Evolutionary conservation across 2,797 vertebrate genomes (phyloP), one percentile per base, ranked within the genome.

Genomic region (Halcyon smyrnensis): DNA sequence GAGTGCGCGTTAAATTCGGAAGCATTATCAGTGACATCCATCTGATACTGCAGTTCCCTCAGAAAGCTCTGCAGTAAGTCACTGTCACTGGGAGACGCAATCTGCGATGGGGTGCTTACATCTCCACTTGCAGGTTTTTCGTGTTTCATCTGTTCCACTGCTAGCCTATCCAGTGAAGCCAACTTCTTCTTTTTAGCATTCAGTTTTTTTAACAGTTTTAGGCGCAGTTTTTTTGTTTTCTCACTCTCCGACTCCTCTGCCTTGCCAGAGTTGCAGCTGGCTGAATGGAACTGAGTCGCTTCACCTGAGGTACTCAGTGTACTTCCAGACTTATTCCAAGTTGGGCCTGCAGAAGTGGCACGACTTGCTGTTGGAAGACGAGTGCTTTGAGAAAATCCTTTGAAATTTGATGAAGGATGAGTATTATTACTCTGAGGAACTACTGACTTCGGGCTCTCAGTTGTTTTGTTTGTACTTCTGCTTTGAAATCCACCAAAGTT

Each of bases 161-260:
- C 96, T 70, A 99, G 69, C 51, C 96, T 91, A 51, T 99, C 98
- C 56, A 99, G 96, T 16, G 98, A 98, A 8, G 98, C 99, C 23
- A 99, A 97, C 93, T 99, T 98, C 97, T 98, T 99, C 97, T 99
- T 99, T 97, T 99, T 99, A 25, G 98, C 98, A 85, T 99, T 99
- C 16, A 99, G 98, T 63, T 99, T 99, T 97, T 99, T 99, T 50
- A 99, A 91, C 30, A 99, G 98, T 94, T 99, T 99, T 15, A 98
- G 94, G 57, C 99, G 97, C 85, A 99, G 98, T 37, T 97, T 97
- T 45, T 98, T 98, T 18, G 98, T 98, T 86, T 98, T 97, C 50
- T 96, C 95, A 17, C 95, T 96, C 5, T 75, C 59, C 5, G 91
- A 87, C 34, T 95, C 91, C 41, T 89, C 87, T n/a, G 73, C 64